phyloP scores from a whole-genome alignment of 2,113 vertebrate genomes.

The Corvus hawaiiensis region DNA sequence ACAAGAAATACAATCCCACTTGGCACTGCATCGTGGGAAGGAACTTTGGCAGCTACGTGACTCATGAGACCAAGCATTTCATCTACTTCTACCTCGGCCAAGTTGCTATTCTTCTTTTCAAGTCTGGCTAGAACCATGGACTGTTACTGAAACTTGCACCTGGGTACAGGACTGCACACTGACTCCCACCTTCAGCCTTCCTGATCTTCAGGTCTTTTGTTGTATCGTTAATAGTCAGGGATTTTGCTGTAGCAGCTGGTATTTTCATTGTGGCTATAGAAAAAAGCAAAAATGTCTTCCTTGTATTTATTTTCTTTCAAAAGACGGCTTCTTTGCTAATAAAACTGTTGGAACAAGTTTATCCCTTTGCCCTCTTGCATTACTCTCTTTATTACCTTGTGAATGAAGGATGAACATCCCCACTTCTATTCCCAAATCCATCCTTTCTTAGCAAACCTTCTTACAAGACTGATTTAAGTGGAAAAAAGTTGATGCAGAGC shows the following conservation, averaged over 20 bases:
- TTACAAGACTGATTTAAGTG: neutral
- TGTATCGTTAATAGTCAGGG: conserved; percentile 80
- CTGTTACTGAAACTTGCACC: conserved; percentile 57
- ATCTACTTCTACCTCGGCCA: conserved; percentile 99
- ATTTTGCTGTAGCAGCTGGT: conserved; percentile 78
- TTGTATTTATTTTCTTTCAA: conserved; percentile 75
- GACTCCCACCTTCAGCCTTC: conserved; percentile 70
- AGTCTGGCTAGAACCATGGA: conserved; percentile 83
- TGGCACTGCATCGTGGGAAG: conserved; percentile 99
- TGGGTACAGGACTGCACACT: conserved; percentile 61
- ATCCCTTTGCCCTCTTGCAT: neutral
- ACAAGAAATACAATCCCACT: conserved; percentile 98
- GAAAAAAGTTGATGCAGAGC: neutral
- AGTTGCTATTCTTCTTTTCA: conserved; percentile 96
- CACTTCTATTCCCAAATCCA: neutral
- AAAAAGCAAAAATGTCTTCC: conserved; percentile 64
- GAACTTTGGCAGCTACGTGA: conserved; percentile 98
- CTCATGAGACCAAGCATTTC: conserved; percentile 98
- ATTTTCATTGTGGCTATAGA: conserved; percentile 67
- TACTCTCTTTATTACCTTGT: neutral
- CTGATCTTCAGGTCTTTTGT: conserved; percentile 62
- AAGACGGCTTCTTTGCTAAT: conserved; percentile 66
- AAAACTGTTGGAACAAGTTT: conserved; percentile 63
- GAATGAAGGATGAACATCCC: neutral
- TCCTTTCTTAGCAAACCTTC: neutral